phyloP scores from a whole-genome alignment of 2,113 vertebrate genomes.

The Chionis minor region DNA sequence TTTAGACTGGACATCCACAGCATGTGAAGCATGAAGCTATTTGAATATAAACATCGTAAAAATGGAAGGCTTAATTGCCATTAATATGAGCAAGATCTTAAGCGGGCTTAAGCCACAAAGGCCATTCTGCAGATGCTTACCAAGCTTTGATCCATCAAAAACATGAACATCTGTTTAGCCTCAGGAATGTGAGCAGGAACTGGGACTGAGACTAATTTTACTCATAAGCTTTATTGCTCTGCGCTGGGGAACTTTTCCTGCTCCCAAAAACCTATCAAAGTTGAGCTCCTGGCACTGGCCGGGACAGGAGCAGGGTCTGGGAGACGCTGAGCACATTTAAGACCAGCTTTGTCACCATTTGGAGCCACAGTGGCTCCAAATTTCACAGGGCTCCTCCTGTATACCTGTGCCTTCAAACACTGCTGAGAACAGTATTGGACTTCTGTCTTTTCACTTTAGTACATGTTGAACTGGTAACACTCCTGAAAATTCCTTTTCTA shows the following conservation, averaged over 20 bases:
- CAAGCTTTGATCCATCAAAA: slow-evolving; percentile 56
- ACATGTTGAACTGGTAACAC: not conserved
- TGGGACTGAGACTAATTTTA: slow-evolving; percentile 1
- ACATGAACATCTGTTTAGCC: slow-evolving; percentile 25
- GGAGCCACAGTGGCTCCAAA: not conserved
- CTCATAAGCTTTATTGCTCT: not conserved
- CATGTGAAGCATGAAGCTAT: slow-evolving; percentile 17
- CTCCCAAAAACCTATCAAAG: not conserved
- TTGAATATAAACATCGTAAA: slow-evolving; percentile 10
- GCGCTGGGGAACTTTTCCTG: not conserved
- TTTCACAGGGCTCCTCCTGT: not conserved
- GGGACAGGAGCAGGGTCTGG: not conserved
- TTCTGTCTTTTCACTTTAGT: not conserved
- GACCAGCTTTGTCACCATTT: not conserved
- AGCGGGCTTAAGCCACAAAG: not conserved
- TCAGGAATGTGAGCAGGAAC: slow-evolving; percentile 30
- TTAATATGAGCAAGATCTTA: slow-evolving; percentile 43
- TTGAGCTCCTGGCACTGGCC: not conserved
- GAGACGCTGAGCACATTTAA: not conserved
- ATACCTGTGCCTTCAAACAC: not conserved
- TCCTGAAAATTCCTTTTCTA: not conserved
- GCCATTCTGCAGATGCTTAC: slow-evolving; percentile 38
- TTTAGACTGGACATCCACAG: slow-evolving; percentile 21
- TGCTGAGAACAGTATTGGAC: not conserved
- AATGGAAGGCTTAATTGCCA: not conserved